These are phyloP conservation scores for Helicoverpa armigera DNA, from an alignment of 1,140 invertebrate species.

Conservation along the genomic window DNA sequence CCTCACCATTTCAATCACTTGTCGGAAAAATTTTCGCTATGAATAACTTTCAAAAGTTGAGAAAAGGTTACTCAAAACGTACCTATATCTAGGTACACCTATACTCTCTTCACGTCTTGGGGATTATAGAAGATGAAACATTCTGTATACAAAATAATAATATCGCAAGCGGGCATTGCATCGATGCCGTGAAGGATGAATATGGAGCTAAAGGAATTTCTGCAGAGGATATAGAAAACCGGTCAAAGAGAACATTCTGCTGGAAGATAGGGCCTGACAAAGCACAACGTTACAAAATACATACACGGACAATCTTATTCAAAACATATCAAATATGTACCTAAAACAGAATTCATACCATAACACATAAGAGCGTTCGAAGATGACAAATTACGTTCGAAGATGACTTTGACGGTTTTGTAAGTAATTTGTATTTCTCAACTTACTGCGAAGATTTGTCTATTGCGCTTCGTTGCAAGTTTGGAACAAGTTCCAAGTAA, in stretches of 20 bases:
- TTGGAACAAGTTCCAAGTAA: background rate
- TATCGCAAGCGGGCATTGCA: background rate
- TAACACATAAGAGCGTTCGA: background rate
- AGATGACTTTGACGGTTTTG: background rate
- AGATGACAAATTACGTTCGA: background rate
- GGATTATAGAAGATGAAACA: background rate
- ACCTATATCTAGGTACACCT: background rate
- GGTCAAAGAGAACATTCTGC: slow-evolving; percentile 21
- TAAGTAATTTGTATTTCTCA: background rate
- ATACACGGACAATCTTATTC: too few relatives aligned
- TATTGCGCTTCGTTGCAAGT: background rate
- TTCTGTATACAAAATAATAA: slow-evolving; percentile 13
- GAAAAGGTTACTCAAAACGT: too few relatives aligned
- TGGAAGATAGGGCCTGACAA: slow-evolving; percentile 1
- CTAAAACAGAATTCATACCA: too few relatives aligned
- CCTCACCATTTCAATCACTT: too few relatives aligned
- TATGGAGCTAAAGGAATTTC: slow-evolving; percentile 18
- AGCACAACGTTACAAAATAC: background rate
- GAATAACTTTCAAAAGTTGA: background rate
- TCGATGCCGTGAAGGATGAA: background rate
- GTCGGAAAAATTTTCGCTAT: too few relatives aligned
- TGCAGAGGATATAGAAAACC: slow-evolving; percentile 22
- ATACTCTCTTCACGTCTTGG: too few relatives aligned
- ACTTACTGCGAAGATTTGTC: background rate
- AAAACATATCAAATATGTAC: background rate